Evolutionary conservation across 2,888 invertebrate genomes (phyloP).

Genomic region (Teleogryllus oceanicus): DNA sequence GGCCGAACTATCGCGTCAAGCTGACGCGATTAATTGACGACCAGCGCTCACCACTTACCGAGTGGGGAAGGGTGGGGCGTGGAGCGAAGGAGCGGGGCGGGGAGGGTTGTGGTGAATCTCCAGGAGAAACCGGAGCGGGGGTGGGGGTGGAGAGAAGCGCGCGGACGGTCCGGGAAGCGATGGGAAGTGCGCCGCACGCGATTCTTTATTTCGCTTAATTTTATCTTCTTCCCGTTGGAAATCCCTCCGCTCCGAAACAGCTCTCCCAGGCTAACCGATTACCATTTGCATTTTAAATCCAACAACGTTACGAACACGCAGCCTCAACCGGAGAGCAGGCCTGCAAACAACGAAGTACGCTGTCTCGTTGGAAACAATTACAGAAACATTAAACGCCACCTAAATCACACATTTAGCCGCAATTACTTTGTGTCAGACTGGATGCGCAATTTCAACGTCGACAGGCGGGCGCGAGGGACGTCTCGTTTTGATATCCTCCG

Average conservation of each 20-base stretch:
- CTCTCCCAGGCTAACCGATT: neutral
- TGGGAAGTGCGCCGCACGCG: neutral
- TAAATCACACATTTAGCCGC: no score
- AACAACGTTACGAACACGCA: neutral
- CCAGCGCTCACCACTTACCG: neutral
- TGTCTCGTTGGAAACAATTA: slow-evolving; percentile 6
- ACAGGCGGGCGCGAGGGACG: no score
- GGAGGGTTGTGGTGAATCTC: neutral
- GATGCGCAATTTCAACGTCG: no score
- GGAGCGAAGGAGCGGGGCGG: neutral
- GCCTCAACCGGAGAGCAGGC: neutral
- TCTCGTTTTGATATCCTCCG: no score
- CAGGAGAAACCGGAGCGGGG: neutral
- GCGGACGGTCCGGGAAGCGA: neutral
- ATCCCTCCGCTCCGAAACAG: neutral
- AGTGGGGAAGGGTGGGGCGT: neutral
- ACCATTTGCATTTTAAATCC: slow-evolving; percentile 7
- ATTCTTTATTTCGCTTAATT: slow-evolving; percentile 11
- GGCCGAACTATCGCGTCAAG: no score
- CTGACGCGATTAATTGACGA: neutral
- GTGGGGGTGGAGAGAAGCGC: neutral
- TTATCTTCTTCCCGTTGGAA: neutral
- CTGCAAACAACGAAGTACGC: neutral
- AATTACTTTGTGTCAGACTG: no score
- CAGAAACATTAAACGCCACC: no score